Evolutionary conservation across 2,113 vertebrate species (phyloP).

Genomic region (Pristiophorus japonicus): DNA sequence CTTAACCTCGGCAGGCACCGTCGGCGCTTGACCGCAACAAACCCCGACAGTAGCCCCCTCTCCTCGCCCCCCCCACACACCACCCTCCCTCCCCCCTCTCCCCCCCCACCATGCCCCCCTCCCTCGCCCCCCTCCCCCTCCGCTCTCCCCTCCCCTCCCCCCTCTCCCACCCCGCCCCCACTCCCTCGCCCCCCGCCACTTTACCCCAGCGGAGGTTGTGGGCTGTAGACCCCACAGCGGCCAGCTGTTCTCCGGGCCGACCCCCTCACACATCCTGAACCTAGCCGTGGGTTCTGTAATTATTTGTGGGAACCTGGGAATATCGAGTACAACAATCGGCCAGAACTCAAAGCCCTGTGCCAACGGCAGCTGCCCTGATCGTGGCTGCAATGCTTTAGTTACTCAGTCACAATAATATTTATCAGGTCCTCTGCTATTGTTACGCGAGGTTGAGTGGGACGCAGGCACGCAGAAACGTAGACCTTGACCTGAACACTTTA

Average conservation of each 20-base stretch:
- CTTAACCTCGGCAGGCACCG: too few species aligned
- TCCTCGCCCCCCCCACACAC: too few species aligned
- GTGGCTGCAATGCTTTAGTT: not conserved
- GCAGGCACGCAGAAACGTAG: not conserved
- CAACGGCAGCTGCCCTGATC: not conserved
- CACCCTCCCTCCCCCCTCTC: too few species aligned
- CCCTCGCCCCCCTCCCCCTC: too few species aligned
- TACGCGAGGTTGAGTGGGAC: not conserved
- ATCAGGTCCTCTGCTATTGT: not conserved
- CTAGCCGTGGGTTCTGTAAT: not conserved
- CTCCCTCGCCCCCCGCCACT: fast-evolving
- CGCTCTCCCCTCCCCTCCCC: too few species aligned
- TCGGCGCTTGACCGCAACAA: not conserved
- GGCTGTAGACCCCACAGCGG: not conserved
- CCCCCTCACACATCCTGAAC: not conserved
- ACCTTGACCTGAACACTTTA: not conserved
- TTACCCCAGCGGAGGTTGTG: not conserved
- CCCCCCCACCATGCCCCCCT: too few species aligned
- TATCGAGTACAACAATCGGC: not conserved
- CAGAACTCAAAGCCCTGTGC: not conserved
- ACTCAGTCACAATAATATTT: not conserved
- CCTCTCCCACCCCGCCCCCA: too few species aligned
- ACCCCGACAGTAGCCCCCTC: too few species aligned
- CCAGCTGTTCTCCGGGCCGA: not conserved
- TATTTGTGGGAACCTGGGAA: not conserved